Base-by-base conservation (phyloP, 2,113 vertebrate species). In the Sciurus niger region DNA sequence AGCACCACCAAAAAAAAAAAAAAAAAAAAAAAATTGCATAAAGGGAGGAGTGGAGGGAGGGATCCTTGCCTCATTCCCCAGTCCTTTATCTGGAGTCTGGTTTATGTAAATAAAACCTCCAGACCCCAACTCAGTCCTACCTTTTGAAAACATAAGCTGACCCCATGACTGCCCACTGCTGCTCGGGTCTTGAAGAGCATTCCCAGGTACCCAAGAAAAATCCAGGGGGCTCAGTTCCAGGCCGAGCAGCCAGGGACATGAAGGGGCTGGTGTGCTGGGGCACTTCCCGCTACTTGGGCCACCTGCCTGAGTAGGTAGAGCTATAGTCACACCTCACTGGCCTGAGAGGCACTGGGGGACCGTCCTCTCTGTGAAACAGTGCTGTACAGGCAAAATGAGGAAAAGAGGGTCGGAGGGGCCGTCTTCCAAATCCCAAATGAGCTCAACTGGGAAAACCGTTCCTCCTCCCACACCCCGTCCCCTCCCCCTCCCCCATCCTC, bases 401-500 rank as follows among this genome's bases (percentile, higher is more conserved):
- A 34, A 63, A 5, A 9, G 65, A 53, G 8, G 5, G 17, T 25
- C n/a, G 10, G 0, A 25, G 25, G 18, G 9, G 8, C 3, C 28
- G 0, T 20, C 76, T 65, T 70, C 63, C 32, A 58, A 48, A 91
- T 80, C 10, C 2, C 13, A 34, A 43, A 51, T 30, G 13, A 90
- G 8, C 65, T 94, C 46, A 76, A 13, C 8, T 93, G 60, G 73
- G 74, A 51, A 40, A 4, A 7, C 20, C 34, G 25, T 16, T 32
- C 13, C 32, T 55, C 67, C 43, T 30, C 58, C n/a, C 22, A 9
- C 11, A 28, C 3, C 20, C 63, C 24, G 37, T 48, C 55, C 14
- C 4, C 9, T 22, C 8, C 20, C 60, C 16, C 68, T 0, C 0
- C 6, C 46, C 4, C 30, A 67, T 40, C 8, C 22, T 40, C 40